phyloP scores from a whole-genome alignment of 2,888 invertebrate genomes.

The Drosophila basisetae region DNA sequence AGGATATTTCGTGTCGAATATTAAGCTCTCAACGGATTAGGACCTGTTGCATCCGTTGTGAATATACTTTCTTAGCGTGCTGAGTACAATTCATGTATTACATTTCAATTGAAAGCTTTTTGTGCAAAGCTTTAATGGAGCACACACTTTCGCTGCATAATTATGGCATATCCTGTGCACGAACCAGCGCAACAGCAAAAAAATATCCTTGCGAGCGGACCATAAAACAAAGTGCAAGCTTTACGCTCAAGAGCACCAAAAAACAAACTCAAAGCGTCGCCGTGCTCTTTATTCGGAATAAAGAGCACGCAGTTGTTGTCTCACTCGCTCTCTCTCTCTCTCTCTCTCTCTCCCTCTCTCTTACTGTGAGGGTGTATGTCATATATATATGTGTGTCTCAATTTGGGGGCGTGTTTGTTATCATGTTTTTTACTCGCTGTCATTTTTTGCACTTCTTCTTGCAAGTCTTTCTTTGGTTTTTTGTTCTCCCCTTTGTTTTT shows the following conservation, averaged over 20 bases:
- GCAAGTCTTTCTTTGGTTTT: slow-evolving; percentile 25
- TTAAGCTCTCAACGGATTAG: neutral
- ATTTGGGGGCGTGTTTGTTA: slow-evolving; percentile 76
- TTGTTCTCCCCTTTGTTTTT: slow-evolving; percentile 32
- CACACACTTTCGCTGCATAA: slow-evolving; percentile 45
- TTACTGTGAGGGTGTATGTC: slow-evolving; percentile 11
- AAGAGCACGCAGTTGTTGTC: slow-evolving; percentile 35
- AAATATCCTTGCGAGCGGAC: slow-evolving; percentile 59
- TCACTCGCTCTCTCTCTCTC: slow-evolving; percentile 9
- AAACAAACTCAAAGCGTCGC: slow-evolving; percentile 39
- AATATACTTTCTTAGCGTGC: neutral
- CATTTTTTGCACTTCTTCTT: slow-evolving; percentile 41
- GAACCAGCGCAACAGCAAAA: slow-evolving; percentile 47
- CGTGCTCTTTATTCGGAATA: slow-evolving; percentile 40
- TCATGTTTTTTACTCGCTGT: slow-evolving; percentile 65
- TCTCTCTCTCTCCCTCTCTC: neutral
- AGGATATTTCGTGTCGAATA: slow-evolving; percentile 36
- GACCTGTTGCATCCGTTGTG: slow-evolving; percentile 54
- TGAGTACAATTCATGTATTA: neutral
- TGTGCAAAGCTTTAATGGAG: slow-evolving; percentile 37
- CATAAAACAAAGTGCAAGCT: slow-evolving; percentile 40
- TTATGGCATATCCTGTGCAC: slow-evolving; percentile 76
- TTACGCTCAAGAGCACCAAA: slow-evolving; percentile 43
- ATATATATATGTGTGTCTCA: slow-evolving; percentile 21
- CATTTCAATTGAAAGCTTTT: slow-evolving; percentile 38